Evolutionary conservation across 2,113 vertebrate species (phyloP), one percentile per base, ranked within the genome.

Genomic region (Argyrosomus japonicus): DNA sequence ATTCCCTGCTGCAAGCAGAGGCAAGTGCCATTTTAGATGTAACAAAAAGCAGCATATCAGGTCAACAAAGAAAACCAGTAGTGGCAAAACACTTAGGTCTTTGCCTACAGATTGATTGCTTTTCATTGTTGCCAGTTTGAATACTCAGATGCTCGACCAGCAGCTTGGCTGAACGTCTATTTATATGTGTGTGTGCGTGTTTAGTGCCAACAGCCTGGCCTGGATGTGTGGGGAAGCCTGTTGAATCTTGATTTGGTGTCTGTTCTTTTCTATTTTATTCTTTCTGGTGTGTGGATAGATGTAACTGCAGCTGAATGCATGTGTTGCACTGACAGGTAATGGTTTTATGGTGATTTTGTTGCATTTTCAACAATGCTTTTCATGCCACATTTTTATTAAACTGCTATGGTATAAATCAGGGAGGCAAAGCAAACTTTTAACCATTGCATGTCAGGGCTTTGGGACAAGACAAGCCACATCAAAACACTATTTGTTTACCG

Each of bases 71-170:
- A 79, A 80, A 69, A 79, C 3, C 45, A 62, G 47, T 17, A 29
- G 62, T 60, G 69, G 72, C 63, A 69, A 75, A 69, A 29, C 72
- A 51, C 58, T 56, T 50, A 71, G 58, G 56, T 77, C 71, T 77
- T 70, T 68, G 68, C 79, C 83, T 78, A 57, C 47, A 81, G 73
- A 86, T 62, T 77, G 82, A 84, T 73, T 71, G 83, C 82, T 68
- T 87, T 76, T 80, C 67, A 75, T 50, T 87, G 79, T 68, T 74
- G 82, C 82, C 82, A 82, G 61, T 87, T 61, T 79, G 54, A 83
- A 70, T 68, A 68, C 62, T 56, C 27, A 67, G 76, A 63, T 73
- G 68, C 56, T 73, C 51, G 50, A 69, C 69, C 43, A 73, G 72
- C 78, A 76, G 72, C 68, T 68, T 72, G 72, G 40, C 50, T 70